These are phyloP conservation scores for Hydractinia echinata DNA, from an alignment of 30 jellyfish, hydroid and myxozoan species.

Conservation along the genomic window DNA sequence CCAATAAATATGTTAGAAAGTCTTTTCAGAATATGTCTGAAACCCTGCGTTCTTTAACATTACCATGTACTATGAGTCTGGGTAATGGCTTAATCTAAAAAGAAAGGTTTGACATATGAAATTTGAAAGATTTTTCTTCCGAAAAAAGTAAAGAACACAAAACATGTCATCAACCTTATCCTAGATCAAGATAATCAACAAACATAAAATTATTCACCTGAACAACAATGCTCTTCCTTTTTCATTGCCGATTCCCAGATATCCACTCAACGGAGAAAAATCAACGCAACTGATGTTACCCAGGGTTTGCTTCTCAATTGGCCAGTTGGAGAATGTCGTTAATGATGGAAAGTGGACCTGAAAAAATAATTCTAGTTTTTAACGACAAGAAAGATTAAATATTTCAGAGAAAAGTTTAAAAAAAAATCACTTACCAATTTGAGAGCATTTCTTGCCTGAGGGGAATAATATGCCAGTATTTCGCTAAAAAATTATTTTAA, in stretches of 20 bases:
- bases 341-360: conserved; percentile 75
- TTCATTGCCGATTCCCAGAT: conserved; percentile 69
- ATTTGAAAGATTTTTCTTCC: conserved; percentile 51
- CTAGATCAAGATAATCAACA: not conserved
- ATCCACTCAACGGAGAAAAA: conserved; percentile 79
- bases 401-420: not conserved
- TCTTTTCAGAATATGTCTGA: not conserved
- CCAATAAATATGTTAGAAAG: too few relatives aligned
- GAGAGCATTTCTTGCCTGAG: conserved; percentile 59
- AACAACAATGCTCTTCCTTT: conserved; percentile 72
- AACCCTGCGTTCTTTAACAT: not conserved
- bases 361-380: not conserved
- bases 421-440: conserved; percentile 44
- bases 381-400: not conserved
- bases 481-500: conserved; percentile 39
- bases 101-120: not conserved
- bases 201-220: conserved; percentile 40
- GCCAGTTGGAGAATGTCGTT: conserved; percentile 74
- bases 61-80: not conserved
- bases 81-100: not conserved
- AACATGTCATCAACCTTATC: not conserved
- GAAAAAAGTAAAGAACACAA: not conserved
- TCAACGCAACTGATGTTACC: conserved; percentile 58
- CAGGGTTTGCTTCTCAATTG: conserved; percentile 43
- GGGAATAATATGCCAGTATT: conserved; percentile 59